A percentile compares a stretch with the other conserved stretches of the same genome.
These are phyloP conservation scores for Globia sparganii DNA, from an alignment of 2,888 invertebrate genomes.

Conservation along the genomic window DNA sequence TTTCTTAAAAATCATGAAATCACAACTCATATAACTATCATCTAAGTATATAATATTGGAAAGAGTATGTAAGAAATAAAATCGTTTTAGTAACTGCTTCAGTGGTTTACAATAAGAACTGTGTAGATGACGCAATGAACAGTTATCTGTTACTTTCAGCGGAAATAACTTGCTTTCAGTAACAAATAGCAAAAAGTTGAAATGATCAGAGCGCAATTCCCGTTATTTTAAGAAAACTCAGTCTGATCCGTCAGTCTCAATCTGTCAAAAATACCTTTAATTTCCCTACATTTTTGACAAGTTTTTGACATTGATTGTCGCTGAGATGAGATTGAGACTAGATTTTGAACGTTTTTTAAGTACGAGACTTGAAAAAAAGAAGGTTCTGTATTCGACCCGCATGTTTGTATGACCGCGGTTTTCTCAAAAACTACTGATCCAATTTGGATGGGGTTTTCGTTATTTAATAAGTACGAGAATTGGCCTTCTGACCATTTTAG, in stretches of 20 bases:
- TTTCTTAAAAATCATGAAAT: background rate
- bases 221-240: background rate
- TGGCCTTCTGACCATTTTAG: too few relatives aligned
- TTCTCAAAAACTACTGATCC: too few relatives aligned
- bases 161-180: conserved; percentile 16
- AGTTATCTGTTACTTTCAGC: conserved; percentile 41
- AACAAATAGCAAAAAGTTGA: conserved; percentile 8
- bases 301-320: too few relatives aligned
- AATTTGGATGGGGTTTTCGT: too few relatives aligned
- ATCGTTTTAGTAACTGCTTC: conserved; percentile 37
- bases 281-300: too few relatives aligned
- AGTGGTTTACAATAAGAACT: conserved; percentile 30
- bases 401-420: too few relatives aligned
- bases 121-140: conserved; percentile 37
- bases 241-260: background rate
- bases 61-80: conserved; percentile 1
- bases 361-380: too few relatives aligned
- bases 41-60: background rate
- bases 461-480: too few relatives aligned
- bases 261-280: background rate
- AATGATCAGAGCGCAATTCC: background rate
- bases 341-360: too few relatives aligned
- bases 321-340: too few relatives aligned
- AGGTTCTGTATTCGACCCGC: too few relatives aligned
- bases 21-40: background rate